Conservation (phyloP, 2,797 vertebrate genomes). For the Siniperca obscura region DNA sequence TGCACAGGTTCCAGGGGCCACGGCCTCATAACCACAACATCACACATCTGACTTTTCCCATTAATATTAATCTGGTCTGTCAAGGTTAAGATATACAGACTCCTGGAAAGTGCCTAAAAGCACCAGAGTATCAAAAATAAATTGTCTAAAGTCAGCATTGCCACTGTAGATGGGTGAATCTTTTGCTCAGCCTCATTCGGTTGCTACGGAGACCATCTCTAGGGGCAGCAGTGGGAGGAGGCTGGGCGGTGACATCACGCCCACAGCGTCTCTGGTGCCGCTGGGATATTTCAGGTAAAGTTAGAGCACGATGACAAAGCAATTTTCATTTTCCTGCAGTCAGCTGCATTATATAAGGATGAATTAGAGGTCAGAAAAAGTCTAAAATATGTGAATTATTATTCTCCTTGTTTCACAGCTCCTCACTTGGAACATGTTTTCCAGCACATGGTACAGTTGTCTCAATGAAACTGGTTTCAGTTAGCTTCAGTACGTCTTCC, state of each 20-base stretch:
- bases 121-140: slow-evolving; percentile 11
- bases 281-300: slow-evolving; percentile 69
- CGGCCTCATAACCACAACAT: slow-evolving; percentile 1
- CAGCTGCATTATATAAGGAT: slow-evolving; percentile 34
- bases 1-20: slow-evolving; percentile 15
- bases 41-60: not conserved
- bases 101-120: slow-evolving; percentile 2
- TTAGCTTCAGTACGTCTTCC: slow-evolving; percentile 10
- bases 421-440: slow-evolving; percentile 39
- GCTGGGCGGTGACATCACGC: slow-evolving; percentile 75
- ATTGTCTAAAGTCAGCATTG: slow-evolving; percentile 54
- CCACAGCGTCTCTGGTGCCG: slow-evolving; percentile 54
- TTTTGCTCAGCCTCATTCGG: slow-evolving; percentile 67
- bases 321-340: slow-evolving; percentile 61
- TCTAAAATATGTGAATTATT: slow-evolving; percentile 3
- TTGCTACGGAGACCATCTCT: slow-evolving; percentile 80
- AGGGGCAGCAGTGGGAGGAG: slow-evolving; percentile 72
- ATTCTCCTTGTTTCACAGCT: slow-evolving; percentile 3
- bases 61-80: not conserved
- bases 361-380: slow-evolving; percentile 28
- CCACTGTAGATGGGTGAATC: slow-evolving; percentile 57
- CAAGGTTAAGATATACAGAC: not conserved
- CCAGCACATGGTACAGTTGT: slow-evolving; percentile 15
- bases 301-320: slow-evolving; percentile 71
- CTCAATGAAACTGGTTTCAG: slow-evolving; percentile 18